These are phyloP conservation scores for Istiophorus platypterus DNA, from an alignment of 2,113 vertebrate species.

Conservation along the genomic window DNA sequence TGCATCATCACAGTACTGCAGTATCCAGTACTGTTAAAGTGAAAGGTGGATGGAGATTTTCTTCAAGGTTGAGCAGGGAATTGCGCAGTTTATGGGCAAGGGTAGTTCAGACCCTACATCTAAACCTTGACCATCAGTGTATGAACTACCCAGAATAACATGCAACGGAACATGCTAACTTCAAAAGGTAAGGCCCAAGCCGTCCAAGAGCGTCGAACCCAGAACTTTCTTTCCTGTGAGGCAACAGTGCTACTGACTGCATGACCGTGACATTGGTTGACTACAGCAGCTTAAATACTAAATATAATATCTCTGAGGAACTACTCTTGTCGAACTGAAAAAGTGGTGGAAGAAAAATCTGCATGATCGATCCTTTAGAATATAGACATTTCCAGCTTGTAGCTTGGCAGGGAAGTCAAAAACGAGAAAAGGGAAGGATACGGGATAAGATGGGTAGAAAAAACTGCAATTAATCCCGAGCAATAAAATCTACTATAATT, in stretches of 20 bases:
- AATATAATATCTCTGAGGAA: background rate
- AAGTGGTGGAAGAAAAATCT: background rate
- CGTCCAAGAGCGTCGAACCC: background rate
- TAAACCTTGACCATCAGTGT: too few species aligned
- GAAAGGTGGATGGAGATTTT: too few species aligned
- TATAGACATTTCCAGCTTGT: background rate
- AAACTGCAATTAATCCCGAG: conserved; percentile 28
- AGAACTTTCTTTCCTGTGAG: background rate
- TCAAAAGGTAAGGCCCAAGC: background rate
- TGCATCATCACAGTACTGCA: too few species aligned
- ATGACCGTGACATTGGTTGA: too few species aligned
- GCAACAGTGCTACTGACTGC: background rate
- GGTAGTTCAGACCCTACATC: too few species aligned
- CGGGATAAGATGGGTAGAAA: background rate
- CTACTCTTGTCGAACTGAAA: background rate
- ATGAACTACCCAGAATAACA: background rate
- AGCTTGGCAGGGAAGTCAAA: conserved; percentile 10
- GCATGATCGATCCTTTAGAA: background rate
- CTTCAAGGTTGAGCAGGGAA: too few species aligned
- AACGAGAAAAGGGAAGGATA: background rate
- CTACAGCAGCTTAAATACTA: background rate
- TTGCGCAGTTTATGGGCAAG: too few species aligned
- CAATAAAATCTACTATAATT: conserved; percentile 11
- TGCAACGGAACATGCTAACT: background rate
- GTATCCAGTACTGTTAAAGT: too few species aligned